These are phyloP conservation scores for Sphinx pinastri DNA, from an alignment of 2,888 invertebrate species.

Conservation along the genomic window DNA sequence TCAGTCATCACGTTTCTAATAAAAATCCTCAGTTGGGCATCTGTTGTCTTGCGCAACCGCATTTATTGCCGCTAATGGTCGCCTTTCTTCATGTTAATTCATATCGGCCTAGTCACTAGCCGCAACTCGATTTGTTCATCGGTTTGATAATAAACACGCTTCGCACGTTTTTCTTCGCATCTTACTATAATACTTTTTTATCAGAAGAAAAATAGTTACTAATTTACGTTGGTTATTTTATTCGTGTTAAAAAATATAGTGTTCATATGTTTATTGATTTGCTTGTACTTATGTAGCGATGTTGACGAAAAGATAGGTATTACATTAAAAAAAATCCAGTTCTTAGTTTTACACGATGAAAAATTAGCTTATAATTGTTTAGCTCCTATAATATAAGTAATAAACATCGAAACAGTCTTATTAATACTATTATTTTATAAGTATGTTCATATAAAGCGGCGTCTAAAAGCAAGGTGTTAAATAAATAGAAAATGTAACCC, in stretches of 20 bases:
- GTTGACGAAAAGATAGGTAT: no score
- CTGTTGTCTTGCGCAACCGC: slow-evolving; percentile 78
- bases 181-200: neutral
- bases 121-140: slow-evolving; percentile 44
- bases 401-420: no score
- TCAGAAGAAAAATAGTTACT: neutral
- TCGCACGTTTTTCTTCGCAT: slow-evolving; percentile 2
- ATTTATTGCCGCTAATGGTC: slow-evolving; percentile 77
- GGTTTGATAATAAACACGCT: slow-evolving; percentile 6
- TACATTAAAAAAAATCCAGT: no score
- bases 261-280: neutral
- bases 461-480: neutral
- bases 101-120: slow-evolving; percentile 48
- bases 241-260: neutral
- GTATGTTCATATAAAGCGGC: neutral
- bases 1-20: slow-evolving; percentile 80
- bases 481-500: neutral
- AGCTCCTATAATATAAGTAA: no score
- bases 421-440: neutral
- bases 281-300: no score
- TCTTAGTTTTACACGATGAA: no score
- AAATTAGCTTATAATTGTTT: no score
- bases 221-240: neutral
- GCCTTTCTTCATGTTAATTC: slow-evolving; percentile 71
- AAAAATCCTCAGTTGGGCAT: slow-evolving; percentile 70